Percentiles rank a stretch among this genome's conserved stretches.
These are phyloP conservation scores for Hylia prasina DNA, from an alignment of 2,113 vertebrate genomes.

Conservation along the genomic window DNA sequence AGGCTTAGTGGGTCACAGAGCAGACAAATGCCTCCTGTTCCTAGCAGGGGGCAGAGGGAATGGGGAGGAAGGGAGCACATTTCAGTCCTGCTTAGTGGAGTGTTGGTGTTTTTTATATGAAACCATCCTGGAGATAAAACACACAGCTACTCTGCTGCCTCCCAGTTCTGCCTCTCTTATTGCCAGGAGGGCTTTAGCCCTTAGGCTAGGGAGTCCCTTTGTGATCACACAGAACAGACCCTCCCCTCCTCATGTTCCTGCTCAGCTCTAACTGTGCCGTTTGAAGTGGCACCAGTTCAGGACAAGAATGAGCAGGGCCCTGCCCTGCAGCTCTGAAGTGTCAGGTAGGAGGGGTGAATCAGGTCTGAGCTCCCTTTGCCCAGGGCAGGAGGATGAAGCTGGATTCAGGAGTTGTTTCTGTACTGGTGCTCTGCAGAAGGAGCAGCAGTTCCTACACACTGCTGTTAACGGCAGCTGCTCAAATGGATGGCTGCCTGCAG, in stretches of 20 bases:
- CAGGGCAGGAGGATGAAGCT: background rate
- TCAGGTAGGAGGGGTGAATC: background rate
- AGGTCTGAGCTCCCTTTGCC: background rate
- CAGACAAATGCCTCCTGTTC: background rate
- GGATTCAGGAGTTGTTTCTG: background rate
- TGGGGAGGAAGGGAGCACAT: fast-evolving
- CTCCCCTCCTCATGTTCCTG: background rate
- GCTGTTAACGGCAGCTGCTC: background rate
- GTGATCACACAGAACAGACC: background rate
- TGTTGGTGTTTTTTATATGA: background rate
- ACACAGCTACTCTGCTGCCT: background rate
- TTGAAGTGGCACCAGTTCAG: background rate
- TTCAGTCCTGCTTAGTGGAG: background rate
- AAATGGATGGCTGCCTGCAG: background rate
- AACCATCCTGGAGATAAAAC: background rate
- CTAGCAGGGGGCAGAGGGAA: background rate
- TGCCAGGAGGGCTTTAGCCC: background rate
- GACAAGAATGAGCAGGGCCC: background rate
- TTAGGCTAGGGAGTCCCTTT: background rate
- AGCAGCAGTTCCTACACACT: fast-evolving
- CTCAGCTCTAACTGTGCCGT: background rate
- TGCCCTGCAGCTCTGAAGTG: background rate
- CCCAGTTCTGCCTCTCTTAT: background rate
- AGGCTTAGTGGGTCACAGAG: background rate
- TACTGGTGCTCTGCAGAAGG: background rate